Evolutionary conservation across 35 echinoderm and acorn worm genomes (phyloP), one percentile per base, ranked within the genome.

Genomic region (Acanthaster planci): DNA sequence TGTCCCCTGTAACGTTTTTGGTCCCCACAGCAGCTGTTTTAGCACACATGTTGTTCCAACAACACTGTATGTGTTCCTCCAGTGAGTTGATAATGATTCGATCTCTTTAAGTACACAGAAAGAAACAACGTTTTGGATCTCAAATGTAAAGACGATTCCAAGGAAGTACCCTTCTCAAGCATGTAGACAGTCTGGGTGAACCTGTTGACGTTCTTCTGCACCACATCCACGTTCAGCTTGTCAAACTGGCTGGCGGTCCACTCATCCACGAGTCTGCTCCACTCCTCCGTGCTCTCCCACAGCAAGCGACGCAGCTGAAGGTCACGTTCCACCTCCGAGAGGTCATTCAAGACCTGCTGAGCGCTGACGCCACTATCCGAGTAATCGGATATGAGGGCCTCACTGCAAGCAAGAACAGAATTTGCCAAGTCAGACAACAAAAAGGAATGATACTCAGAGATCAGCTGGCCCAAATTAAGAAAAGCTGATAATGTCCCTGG

Each of bases 111-210:
- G n/a, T n/a, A n/a, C n/a, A n/a, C n/a, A n/a, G n/a, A n/a, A n/a
- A n/a, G n/a, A n/a, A n/a, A n/a, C n/a, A n/a, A n/a, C n/a, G n/a
- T n/a, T n/a, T n/a, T n/a, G n/a, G n/a, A n/a, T n/a, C n/a, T n/a
- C n/a, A n/a, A n/a, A n/a, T n/a, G n/a, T n/a, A n/a, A n/a, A n/a
- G n/a, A n/a, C n/a, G n/a, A n/a, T n/a, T n/a, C n/a, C n/a, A n/a
- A n/a, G n/a, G n/a, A n/a, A n/a, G 35, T 67, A 99, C 96, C 96
- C 92, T 99, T 99, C 77, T 99, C 96, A 47, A 99, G 83, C 96
- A 99, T 99, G 68, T 93, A 99, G 30, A 99, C 96, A 16, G 96
- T 99, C 79, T 99, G 96, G 31, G 96, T 99, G 55, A 99, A 99
- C 82, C 93, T 99, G 82, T 86, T 99, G 80, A 99, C 96, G 78